Percentiles rank a stretch among this genome's conserved stretches.
phyloP scores from a whole-genome alignment of 2,888 invertebrate species.

The Spialia ferax region DNA sequence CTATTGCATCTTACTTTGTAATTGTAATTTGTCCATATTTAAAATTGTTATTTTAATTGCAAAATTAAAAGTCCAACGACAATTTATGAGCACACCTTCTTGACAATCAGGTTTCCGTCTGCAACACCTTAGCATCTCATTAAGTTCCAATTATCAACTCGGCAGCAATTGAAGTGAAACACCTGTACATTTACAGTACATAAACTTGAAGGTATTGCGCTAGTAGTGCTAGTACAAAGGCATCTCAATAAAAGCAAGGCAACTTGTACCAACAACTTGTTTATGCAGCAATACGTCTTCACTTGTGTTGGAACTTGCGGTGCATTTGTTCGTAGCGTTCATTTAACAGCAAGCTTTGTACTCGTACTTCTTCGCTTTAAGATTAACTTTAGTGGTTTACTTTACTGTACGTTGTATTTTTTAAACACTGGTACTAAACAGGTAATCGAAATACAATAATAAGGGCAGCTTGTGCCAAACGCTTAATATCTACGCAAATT shows the following conservation, averaged over 20 bases:
- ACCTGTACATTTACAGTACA: neutral
- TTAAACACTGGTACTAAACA: no score
- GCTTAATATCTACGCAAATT: no score
- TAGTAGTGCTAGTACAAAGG: no score
- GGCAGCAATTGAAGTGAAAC: neutral
- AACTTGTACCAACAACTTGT: constrained; percentile 31
- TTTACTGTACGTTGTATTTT: no score
- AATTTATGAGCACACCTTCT: no score
- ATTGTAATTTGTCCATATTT: no score
- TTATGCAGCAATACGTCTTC: constrained; percentile 26
- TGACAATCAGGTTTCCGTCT: no score
- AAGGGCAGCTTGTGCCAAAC: no score
- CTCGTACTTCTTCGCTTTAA: neutral
- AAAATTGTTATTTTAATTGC: no score
- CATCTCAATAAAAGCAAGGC: constrained; percentile 28
- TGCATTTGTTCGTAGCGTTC: neutral
- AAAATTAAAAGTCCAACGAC: no score
- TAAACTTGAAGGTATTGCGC: neutral
- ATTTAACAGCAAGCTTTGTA: neutral
- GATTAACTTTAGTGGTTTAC: neutral
- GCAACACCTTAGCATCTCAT: neutral
- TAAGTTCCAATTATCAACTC: neutral
- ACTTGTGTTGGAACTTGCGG: constrained; percentile 18
- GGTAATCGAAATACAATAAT: no score
- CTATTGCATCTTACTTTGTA: no score